Evolutionary conservation across 2,113 vertebrate species (phyloP).

Genomic region (Pedetes capensis): DNA sequence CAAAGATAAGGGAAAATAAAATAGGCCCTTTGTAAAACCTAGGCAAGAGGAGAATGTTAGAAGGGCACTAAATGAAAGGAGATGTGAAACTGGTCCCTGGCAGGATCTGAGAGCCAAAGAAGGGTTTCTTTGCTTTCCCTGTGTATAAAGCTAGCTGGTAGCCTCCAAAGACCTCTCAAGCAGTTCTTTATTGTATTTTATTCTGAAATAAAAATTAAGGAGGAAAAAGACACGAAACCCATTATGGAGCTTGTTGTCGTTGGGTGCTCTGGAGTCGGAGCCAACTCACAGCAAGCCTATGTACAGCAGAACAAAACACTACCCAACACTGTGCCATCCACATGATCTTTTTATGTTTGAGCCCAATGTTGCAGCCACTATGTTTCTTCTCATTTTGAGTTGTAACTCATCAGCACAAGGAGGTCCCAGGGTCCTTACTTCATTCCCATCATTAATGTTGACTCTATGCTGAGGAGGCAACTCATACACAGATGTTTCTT

Average conservation of each 20-base stretch:
- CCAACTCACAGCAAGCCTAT: too few species aligned
- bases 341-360: too few species aligned
- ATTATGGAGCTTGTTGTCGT: background rate
- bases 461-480: too few species aligned
- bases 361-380: too few species aligned
- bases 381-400: too few species aligned
- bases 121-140: accelerated
- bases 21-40: background rate
- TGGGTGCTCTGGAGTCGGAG: too few species aligned
- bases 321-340: too few species aligned
- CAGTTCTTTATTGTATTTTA: background rate
- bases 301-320: too few species aligned
- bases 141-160: background rate
- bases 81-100: background rate
- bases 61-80: background rate
- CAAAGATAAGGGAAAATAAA: slow-evolving; percentile 14
- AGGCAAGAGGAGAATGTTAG: background rate
- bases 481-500: too few species aligned
- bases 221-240: background rate
- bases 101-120: background rate
- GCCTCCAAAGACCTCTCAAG: background rate
- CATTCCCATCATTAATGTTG: too few species aligned
- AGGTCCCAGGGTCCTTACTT: too few species aligned
- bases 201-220: background rate
- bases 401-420: too few species aligned